These are phyloP conservation scores for Megaptera novaeangliae DNA, from an alignment of 2,113 vertebrate genomes.

Conservation along the genomic window DNA sequence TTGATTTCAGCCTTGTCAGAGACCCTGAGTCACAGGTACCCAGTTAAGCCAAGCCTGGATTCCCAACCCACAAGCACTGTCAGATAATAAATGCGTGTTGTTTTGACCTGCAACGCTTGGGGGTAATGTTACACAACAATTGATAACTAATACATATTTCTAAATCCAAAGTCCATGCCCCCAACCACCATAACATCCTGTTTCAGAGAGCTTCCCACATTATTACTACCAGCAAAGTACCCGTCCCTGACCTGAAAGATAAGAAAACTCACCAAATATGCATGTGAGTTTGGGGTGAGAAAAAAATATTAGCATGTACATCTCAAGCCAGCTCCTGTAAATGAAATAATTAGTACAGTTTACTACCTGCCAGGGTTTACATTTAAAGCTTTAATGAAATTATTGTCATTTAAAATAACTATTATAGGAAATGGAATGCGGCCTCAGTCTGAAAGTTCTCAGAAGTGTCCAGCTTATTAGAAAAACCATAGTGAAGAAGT, in stretches of 20 bases:
- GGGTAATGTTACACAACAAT: neutral
- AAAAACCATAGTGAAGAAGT: neutral
- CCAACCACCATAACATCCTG: rapidly evolving
- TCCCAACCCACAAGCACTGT: neutral
- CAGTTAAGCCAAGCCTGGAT: neutral
- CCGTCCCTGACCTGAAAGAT: neutral
- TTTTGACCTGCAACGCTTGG: neutral
- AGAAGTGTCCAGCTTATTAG: conserved; percentile 8
- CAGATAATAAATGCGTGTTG: too few species aligned
- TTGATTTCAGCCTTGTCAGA: neutral
- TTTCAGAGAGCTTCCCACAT: neutral
- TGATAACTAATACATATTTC: neutral
- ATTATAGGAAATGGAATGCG: neutral
- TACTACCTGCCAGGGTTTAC: neutral
- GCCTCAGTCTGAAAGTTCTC: neutral
- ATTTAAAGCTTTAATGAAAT: conserved; percentile 23
- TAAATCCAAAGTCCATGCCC: neutral
- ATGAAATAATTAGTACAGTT: neutral
- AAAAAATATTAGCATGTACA: neutral
- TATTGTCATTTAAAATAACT: neutral
- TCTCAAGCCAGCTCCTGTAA: neutral
- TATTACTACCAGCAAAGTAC: neutral
- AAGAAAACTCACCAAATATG: neutral
- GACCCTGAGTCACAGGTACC: neutral
- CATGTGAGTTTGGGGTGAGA: neutral